Evolutionary conservation across 2,888 invertebrate genomes (phyloP).

Genomic region (Yponomeuta malinellus): DNA sequence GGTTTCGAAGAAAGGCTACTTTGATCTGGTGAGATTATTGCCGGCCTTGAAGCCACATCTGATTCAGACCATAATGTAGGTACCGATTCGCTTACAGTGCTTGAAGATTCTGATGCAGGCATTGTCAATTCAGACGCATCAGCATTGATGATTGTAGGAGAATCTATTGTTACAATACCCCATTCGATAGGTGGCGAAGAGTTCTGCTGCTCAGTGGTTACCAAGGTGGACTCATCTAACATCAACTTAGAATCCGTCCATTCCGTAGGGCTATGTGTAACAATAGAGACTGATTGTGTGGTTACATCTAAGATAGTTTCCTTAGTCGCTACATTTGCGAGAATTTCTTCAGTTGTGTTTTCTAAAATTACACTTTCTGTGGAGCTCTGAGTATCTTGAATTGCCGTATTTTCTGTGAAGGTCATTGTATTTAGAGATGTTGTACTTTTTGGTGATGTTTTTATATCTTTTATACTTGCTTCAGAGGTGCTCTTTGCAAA

Average conservation of each 20-base stretch:
- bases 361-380: neutral
- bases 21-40: neutral
- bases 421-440: neutral
- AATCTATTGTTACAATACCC: neutral
- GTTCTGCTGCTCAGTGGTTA: neutral
- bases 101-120: too few species aligned
- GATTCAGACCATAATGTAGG: neutral
- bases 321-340: neutral
- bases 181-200: neutral
- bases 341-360: neutral
- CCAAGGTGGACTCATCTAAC: neutral
- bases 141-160: neutral
- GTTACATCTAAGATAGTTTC: neutral
- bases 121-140: neutral
- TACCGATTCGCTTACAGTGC: neutral
- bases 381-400: neutral
- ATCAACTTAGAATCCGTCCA: neutral
- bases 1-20: neutral
- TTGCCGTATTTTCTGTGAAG: too few species aligned
- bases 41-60: neutral
- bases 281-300: neutral
- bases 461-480: too few species aligned
- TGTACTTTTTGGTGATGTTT: too few species aligned
- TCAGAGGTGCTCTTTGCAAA: too few species aligned
- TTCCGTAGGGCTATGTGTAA: neutral